Evolutionary conservation across 2,888 invertebrate species (phyloP).

Genomic region (Mimumesa dahlbomi): DNA sequence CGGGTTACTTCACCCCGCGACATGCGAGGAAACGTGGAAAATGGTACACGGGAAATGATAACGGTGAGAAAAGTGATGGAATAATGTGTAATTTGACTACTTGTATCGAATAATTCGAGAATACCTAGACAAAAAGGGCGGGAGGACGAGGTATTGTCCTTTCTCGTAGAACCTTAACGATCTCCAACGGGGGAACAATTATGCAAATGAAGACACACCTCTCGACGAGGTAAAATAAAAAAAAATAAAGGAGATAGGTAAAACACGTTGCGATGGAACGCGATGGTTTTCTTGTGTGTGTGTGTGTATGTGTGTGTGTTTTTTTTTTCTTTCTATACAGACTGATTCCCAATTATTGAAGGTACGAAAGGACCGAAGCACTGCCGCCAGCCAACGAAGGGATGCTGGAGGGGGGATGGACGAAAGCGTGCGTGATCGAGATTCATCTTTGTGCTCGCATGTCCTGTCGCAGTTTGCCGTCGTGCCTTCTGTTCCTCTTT

Average conservation of each 20-base stretch:
- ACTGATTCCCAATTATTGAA: conserved; percentile 69
- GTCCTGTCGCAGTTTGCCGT: conserved; percentile 76
- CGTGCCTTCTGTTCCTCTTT: conserved; percentile 66
- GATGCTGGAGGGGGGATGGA: conserved; percentile 34
- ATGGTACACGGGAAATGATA: conserved; percentile 2
- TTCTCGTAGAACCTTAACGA: too few species aligned
- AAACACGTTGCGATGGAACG: too few species aligned
- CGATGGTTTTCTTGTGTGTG: too few species aligned
- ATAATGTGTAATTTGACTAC: too few species aligned
- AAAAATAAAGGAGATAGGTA: background rate
- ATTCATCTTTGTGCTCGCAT: conserved; percentile 76
- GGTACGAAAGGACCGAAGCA: conserved; percentile 51
- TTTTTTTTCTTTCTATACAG: conserved; percentile 67
- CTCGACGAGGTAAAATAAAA: background rate
- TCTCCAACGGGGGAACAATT: conserved; percentile 37
- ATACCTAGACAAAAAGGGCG: too few species aligned
- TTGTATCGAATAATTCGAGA: too few species aligned
- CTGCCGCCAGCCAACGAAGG: conserved; percentile 30
- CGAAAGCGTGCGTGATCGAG: conserved; percentile 75
- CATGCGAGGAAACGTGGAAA: background rate
- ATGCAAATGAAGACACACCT: conserved; percentile 55
- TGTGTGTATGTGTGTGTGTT: too few species aligned
- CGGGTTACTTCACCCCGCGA: background rate
- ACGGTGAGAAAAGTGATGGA: too few species aligned
- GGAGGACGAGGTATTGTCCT: too few species aligned